Base-by-base conservation (phyloP, 2,113 vertebrate genomes). In the Gopherus flavomarginatus region DNA sequence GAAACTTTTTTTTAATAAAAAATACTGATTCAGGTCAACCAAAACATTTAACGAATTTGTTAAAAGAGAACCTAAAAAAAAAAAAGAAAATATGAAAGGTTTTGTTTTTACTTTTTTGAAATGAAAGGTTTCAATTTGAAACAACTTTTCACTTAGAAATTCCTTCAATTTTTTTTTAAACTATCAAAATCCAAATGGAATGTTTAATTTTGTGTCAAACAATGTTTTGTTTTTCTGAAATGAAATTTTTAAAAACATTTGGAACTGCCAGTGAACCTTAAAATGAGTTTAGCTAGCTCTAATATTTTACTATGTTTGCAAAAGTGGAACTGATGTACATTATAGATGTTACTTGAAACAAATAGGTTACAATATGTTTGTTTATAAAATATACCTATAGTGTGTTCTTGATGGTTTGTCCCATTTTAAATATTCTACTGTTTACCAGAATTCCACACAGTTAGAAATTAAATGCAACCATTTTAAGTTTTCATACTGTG, bases 311-410 rank as follows among this genome's bases (percentile, higher is more conserved):
- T 86, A 2, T 92, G 56, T 22, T 35, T 95, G 29, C 47, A 88
- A 84, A 44, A 85, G n/a, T 88, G 10, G 69, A 90, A 95, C 93
- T 97, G 79, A 96, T n/a, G 96, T 83, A 65, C 75, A 87, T 92
- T 86, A 78, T 27, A 47, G 75, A 27, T 47, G 42, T 78, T 78
- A 83, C 86, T 93, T 92, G 57, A 52, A 88, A 77, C 79, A 93
- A 95, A 87, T 87, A 81, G 42, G 78, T 0, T 0, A 88, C 89
- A 90, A 96, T 96, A 90, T 69, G 22, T 85, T 52, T 87, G 80
- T 91, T 29, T 22, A 78, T 96, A 57, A 69, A 65, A 75, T 59
- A 87, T 42, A 17, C 69, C 91, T 91, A 75, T 38, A 35, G 89
- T 59, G 31, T 59, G 26, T 56, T 42, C 88, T 3, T 88, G 53